These are phyloP conservation scores for Elephas maximus DNA, from an alignment of 2,113 vertebrate genomes.

Conservation along the genomic window DNA sequence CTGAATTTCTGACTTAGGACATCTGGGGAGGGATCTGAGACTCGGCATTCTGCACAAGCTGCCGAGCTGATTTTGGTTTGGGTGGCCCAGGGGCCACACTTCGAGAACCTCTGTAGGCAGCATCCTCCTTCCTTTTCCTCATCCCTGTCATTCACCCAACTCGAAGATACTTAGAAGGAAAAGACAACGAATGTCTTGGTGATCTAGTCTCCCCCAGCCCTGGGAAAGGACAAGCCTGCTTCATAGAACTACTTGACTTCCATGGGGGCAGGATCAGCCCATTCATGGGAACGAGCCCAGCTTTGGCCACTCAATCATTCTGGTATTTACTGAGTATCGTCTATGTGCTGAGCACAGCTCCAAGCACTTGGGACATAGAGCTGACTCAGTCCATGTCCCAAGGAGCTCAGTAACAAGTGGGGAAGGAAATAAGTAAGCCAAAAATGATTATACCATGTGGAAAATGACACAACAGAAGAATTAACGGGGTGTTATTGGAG, in stretches of 20 bases:
- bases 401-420: background rate
- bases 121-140: background rate
- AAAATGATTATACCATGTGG: background rate
- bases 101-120: background rate
- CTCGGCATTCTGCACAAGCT: background rate
- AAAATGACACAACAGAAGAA: background rate
- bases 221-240: accelerated
- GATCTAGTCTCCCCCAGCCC: too few species aligned
- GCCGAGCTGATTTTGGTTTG: background rate
- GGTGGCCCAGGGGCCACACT: background rate
- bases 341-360: too few species aligned
- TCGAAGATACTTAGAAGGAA: background rate
- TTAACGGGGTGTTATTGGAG: background rate
- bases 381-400: background rate
- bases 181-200: accelerated
- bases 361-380: background rate
- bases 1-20: background rate
- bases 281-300: background rate
- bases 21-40: background rate
- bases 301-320: background rate
- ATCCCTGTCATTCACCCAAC: background rate
- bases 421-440: background rate
- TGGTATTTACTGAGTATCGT: background rate
- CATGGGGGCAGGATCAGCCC: background rate
- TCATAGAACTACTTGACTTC: background rate